Base-by-base conservation (phyloP, 2,797 vertebrate species). In the Phrynocephalus forsythii region DNA sequence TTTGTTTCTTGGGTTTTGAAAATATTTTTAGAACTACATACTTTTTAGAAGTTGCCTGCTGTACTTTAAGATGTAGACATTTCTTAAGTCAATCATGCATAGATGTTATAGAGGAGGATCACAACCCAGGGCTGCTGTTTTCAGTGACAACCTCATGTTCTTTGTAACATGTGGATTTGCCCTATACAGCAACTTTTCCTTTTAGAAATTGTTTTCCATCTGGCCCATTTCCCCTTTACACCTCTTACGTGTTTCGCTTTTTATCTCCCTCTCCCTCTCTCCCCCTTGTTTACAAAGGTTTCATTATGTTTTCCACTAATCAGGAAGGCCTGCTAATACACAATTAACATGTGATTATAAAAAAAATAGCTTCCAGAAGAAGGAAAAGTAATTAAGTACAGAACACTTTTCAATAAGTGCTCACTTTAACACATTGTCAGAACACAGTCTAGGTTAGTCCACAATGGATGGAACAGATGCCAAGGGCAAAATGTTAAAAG, bases 231-330 rank as follows among this genome's bases (percentile, higher is more conserved):
- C 93, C 92, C 89, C 89, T 83, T n/a, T 90, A 2, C 66, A 92
- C 91, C 94, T 93, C 94, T 87, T 95, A 85, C 11, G 10, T 94
- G 92, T 94, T 91, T 95, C 90, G 87, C 84, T 86, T 86, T 92
- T 89, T 91, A 85, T 82, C 92, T 5, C 88, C 92, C 15, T 63
- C 60, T 63, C 18, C 95, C 91, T 93, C 94, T 96, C 94, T 96
- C 94, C 94, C 91, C 85, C 95, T 96, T 97, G 96, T 97, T 97
- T 97, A 97, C 96, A 97, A 96, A 97, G 97, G 96, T 97, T 97
- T 97, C 96, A 97, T 97, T 97, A 97, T 97, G 96, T 97, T 97
- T 97, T 97, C 96, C 96, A 97, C 96, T 97, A 96, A 97, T 97
- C 96, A 97, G 96, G 96, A 96, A 97, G 94, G 95, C 96, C 95